Evolutionary conservation across 2,888 invertebrate species (phyloP), one percentile per base, ranked within the genome.

Genomic region (Linyphia triangularis): DNA sequence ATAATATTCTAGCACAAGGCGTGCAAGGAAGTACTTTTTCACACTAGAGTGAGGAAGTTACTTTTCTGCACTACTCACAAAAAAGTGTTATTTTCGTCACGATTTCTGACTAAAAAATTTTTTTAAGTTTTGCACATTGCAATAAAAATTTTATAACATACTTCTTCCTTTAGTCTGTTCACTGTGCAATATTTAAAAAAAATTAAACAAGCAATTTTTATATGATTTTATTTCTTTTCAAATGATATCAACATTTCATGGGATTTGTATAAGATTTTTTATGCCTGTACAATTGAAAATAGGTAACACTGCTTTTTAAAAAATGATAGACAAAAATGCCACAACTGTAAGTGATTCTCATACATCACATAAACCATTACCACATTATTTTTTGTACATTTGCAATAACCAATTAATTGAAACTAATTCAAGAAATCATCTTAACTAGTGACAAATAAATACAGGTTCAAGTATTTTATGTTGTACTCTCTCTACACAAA

Each of bases 211-310:
- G 16, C 43, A 7, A 43, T 59, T 75, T 75, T 75, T 22, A 63
- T 77, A 40, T 37, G 63, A 61, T n/a, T 77, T 77, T 77, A 77
- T 77, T 77, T 63, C 61, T 63, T 40, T 22, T 30, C 59, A 75
- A 75, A 75, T 75, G 75, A 75, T 75, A 75, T 75, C 61, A 75
- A 75, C 75, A 75, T 33, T 70, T 77, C 40, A 63, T 61, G 37
- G 63, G 63, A 63, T 77, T 26, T 26, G 57, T 43, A 59, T 73
- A 22, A 73, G 33, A 59, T 28, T 73, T n/a, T 77, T 7, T n/a
- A 77, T 63, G 63, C 22, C 37, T 77, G 77, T 77, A 77, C 77
- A 77, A 22, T 77, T 22, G 13, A 37, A 77, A 77, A 77, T 77
- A 77, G 61, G 77, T 77, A 61, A 40, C 22, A 63, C 61, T 67